Conservation (phyloP, 1,140 invertebrate genomes). For the Alviniconcha marisindica region DNA sequence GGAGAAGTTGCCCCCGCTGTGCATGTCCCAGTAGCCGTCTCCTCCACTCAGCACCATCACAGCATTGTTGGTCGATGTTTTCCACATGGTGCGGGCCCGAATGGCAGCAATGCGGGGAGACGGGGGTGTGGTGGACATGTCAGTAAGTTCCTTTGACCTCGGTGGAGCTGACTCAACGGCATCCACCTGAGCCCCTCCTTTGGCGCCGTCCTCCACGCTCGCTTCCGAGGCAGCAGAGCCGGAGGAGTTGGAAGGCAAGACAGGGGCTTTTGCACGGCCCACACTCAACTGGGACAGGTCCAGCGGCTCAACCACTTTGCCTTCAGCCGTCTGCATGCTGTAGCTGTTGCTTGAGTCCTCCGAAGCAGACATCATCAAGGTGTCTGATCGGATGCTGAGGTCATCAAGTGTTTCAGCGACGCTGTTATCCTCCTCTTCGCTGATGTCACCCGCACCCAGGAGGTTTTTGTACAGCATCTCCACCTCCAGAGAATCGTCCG, state of each 20-base stretch:
- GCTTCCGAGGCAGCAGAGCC: not conserved
- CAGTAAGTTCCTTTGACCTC: too few relatives aligned
- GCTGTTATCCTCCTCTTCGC: conserved; percentile 13
- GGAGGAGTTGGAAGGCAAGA: not conserved
- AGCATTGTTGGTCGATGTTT: conserved; percentile 59
- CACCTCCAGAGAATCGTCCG: conserved; percentile 37
- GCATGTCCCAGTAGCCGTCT: conserved; percentile 69
- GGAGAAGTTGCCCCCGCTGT: conserved; percentile 38
- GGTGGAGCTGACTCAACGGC: not conserved
- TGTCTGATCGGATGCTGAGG: not conserved
- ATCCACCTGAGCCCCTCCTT: not conserved
- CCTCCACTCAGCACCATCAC: conserved; percentile 70
- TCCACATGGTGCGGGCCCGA: conserved; percentile 51
- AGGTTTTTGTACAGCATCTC: conserved; percentile 49
- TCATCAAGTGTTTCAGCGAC: not conserved
- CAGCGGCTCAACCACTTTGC: not conserved
- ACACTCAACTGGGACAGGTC: not conserved
- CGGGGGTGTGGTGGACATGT: not conserved
- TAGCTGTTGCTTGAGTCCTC: not conserved
- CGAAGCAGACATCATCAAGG: not conserved
- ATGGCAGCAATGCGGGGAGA: conserved; percentile 37
- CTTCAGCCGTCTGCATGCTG: not conserved
- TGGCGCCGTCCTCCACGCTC: not conserved
- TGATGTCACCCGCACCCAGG: conserved; percentile 38
- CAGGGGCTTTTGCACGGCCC: not conserved